Conservation (phyloP, 2,888 invertebrate species). For the Heteromurus nitidus region DNA sequence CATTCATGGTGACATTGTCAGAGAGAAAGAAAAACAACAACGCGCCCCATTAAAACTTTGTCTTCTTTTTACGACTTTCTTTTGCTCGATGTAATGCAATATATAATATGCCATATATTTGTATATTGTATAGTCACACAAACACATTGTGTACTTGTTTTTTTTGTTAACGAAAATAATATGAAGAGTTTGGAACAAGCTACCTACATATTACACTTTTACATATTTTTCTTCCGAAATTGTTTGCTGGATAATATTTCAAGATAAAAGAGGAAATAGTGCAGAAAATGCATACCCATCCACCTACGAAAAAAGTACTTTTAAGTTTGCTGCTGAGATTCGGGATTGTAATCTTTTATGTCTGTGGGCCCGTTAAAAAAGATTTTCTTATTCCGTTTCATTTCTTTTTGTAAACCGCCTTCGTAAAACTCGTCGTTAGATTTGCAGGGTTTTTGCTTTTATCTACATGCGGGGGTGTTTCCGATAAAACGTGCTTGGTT, state of each 20-base stretch:
- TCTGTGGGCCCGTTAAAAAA: too few relatives aligned
- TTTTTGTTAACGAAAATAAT: neutral
- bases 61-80: conserved; percentile 7
- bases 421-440: too few relatives aligned
- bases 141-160: neutral
- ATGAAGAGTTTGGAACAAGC: neutral
- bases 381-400: too few relatives aligned
- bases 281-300: conserved; percentile 22
- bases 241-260: conserved; percentile 10
- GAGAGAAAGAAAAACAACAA: conserved; percentile 3
- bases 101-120: too few relatives aligned
- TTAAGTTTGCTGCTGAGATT: neutral
- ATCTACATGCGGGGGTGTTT: too few relatives aligned
- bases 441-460: too few relatives aligned
- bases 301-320: neutral
- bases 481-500: too few relatives aligned
- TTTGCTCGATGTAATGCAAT: too few relatives aligned
- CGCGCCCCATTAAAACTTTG: neutral
- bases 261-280: conserved; percentile 17
- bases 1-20: neutral
- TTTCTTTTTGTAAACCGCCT: too few relatives aligned
- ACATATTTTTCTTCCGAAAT: neutral
- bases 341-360: too few relatives aligned
- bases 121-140: too few relatives aligned
- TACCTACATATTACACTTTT: too few relatives aligned